These are phyloP conservation scores for Ethmia dodecea DNA, from an alignment of 2,888 invertebrate species.

Conservation along the genomic window DNA sequence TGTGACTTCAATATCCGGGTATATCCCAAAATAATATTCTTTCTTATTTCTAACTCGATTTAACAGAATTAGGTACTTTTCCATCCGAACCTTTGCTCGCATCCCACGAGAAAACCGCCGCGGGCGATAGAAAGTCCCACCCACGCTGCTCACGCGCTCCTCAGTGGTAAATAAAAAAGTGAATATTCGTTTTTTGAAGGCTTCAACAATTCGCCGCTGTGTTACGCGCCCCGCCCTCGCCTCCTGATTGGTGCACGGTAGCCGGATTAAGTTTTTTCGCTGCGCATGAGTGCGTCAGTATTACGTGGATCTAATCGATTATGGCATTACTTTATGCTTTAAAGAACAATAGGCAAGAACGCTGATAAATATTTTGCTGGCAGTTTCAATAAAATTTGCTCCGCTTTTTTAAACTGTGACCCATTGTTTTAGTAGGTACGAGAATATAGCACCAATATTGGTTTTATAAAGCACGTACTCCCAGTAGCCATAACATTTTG, in stretches of 20 bases:
- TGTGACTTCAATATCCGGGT: no score
- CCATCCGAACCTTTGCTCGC: slow-evolving; percentile 14
- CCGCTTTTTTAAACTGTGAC: no score
- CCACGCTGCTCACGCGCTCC: slow-evolving; percentile 51
- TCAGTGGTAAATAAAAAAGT: slow-evolving; percentile 37
- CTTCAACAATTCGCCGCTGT: slow-evolving; percentile 54
- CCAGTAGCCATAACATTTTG: no score
- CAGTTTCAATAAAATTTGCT: no score
- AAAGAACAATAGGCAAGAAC: no score
- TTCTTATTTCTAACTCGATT: slow-evolving; percentile 1
- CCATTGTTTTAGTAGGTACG: no score
- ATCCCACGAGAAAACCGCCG: slow-evolving; percentile 61
- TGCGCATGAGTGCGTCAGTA: slow-evolving; percentile 24
- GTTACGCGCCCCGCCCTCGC: slow-evolving; percentile 62
- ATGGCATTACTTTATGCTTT: slow-evolving; percentile 15
- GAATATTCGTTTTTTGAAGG: slow-evolving; percentile 50
- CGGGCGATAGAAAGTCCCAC: slow-evolving; percentile 72
- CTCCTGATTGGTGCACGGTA: slow-evolving; percentile 65
- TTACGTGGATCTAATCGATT: slow-evolving; percentile 29
- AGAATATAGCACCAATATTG: no score
- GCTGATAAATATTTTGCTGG: no score
- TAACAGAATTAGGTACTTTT: slow-evolving; percentile 8
- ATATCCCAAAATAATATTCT: no score
- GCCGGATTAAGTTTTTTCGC: slow-evolving; percentile 45
- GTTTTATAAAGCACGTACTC: no score